phyloP scores from a whole-genome alignment of 2,888 invertebrate species.

The Diadegma fenestrale region DNA sequence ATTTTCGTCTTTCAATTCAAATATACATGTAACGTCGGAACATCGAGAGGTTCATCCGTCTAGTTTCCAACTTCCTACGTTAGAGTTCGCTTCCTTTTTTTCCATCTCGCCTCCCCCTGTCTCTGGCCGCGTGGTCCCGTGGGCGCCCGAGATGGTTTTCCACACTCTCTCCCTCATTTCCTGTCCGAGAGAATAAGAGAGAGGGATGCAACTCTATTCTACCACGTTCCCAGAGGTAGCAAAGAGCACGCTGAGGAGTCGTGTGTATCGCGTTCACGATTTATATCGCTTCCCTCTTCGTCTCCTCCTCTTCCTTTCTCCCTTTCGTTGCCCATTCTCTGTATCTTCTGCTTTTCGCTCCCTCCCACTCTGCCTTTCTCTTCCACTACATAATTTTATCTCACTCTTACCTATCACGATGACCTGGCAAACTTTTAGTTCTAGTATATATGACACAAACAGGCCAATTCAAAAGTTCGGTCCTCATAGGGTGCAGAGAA shows the following conservation, averaged over 20 bases:
- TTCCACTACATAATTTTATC: constrained; percentile 33
- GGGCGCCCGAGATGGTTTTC: constrained; percentile 46
- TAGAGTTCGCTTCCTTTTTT: constrained; percentile 16
- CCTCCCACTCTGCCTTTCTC: constrained; percentile 19
- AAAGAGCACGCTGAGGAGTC: constrained; percentile 48
- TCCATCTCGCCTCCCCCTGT: constrained; percentile 5
- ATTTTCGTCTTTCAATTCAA: constrained; percentile 56
- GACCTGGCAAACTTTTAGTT: constrained; percentile 60
- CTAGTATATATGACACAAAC: constrained; percentile 8
- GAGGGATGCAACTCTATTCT: constrained; percentile 52
- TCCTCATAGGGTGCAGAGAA: neutral
- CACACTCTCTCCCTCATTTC: constrained; percentile 25
- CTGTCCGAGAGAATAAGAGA: constrained; percentile 36
- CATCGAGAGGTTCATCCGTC: constrained; percentile 8
- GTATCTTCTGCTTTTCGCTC: constrained; percentile 27
- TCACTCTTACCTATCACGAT: constrained; percentile 34
- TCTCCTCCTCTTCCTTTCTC: constrained; percentile 15
- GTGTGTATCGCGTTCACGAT: constrained; percentile 51
- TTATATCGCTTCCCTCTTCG: constrained; percentile 50
- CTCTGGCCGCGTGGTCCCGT: constrained; percentile 14
- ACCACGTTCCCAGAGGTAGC: constrained; percentile 50
- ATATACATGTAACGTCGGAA: neutral
- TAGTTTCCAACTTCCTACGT: neutral
- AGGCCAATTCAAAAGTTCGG: neutral
- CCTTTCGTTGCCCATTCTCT: constrained; percentile 37